Percentiles rank a stretch among this genome's conserved stretches.
Evolutionary conservation across 2,113 vertebrate genomes (phyloP).

Genomic region (Echinops telfairi): DNA sequence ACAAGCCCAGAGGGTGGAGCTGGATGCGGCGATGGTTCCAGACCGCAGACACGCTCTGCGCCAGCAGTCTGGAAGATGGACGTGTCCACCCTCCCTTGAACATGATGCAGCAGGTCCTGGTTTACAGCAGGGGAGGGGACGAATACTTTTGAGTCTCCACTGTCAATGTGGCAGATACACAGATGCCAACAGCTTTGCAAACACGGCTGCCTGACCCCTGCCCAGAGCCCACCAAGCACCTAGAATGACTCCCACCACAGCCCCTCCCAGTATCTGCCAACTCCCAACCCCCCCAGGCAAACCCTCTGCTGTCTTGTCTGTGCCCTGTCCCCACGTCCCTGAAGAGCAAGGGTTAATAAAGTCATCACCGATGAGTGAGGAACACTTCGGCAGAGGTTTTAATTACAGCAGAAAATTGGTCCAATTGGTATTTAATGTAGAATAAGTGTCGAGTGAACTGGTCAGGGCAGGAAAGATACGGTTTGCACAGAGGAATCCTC

Average conservation of each 20-base stretch:
- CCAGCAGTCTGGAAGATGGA: background rate
- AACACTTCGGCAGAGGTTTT: slow-evolving; percentile 54
- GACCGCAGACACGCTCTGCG: background rate
- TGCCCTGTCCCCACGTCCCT: slow-evolving; percentile 28
- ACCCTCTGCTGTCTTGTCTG: background rate
- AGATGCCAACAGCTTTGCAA: background rate
- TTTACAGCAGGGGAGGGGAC: background rate
- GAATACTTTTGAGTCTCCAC: background rate
- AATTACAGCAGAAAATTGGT: slow-evolving; percentile 78
- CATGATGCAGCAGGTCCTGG: background rate
- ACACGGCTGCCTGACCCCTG: background rate
- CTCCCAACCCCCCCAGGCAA: background rate
- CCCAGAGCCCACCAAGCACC: background rate
- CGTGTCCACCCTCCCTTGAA: background rate
- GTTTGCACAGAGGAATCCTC: background rate
- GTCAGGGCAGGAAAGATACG: slow-evolving; percentile 50
- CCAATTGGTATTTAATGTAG: slow-evolving; percentile 74
- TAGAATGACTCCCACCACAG: no score
- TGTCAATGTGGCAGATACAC: background rate
- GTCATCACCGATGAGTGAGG: slow-evolving; percentile 61
- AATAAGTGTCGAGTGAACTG: slow-evolving; percentile 67
- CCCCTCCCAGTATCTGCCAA: background rate
- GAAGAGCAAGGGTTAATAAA: slow-evolving; percentile 71
- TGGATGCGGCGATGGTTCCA: background rate
- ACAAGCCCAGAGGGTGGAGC: background rate